Percentiles rank a stretch among this genome's conserved stretches.
Conservation (phyloP, 2,113 vertebrate species). For the Neolamprologus sp. region DNA sequence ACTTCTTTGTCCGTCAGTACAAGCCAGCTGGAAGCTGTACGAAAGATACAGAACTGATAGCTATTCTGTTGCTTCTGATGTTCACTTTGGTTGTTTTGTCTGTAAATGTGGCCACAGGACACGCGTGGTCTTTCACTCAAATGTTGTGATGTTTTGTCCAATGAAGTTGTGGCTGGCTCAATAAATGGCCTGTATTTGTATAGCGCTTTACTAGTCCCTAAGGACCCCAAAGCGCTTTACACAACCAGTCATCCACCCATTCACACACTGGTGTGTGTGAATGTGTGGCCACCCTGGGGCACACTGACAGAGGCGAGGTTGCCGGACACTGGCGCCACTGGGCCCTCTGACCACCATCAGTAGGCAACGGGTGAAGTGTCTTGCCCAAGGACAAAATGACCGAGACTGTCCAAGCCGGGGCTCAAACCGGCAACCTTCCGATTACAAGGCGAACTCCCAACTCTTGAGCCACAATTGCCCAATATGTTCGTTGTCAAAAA, state of each 20-base stretch:
- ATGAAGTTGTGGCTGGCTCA: background rate
- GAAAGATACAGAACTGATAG: background rate
- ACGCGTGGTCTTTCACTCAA: background rate
- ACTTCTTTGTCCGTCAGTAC: background rate
- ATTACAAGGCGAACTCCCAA: background rate
- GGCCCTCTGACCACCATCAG: background rate
- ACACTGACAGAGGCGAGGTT: background rate
- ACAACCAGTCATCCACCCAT: background rate
- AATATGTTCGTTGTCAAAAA: background rate
- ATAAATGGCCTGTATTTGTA: background rate
- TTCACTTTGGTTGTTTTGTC: background rate
- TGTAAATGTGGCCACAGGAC: background rate
- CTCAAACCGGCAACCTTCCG: background rate
- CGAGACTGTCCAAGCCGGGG: background rate
- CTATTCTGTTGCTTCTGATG: background rate
- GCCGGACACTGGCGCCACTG: background rate
- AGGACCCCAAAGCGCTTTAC: background rate
- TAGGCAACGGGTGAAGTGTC: background rate
- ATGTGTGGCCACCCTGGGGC: background rate
- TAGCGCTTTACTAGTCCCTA: background rate
- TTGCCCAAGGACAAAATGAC: background rate
- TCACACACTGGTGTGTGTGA: background rate
- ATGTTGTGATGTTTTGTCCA: background rate
- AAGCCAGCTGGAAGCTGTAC: background rate
- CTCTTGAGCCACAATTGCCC: background rate